Conservation (phyloP, 2,888 invertebrate genomes). For the Caenorhabditis doughertyi region DNA sequence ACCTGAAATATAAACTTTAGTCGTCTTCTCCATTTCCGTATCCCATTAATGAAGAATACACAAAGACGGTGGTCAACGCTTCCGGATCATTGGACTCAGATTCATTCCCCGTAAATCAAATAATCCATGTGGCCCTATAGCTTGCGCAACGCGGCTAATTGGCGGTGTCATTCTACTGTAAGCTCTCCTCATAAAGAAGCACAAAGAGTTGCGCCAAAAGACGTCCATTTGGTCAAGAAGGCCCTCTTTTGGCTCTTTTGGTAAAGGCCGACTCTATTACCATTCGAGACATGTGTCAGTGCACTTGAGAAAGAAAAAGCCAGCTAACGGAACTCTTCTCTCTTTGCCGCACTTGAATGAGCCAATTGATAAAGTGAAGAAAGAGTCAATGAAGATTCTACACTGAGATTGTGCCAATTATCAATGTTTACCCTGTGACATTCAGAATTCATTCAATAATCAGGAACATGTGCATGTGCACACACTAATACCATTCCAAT, state of each 20-base stretch:
- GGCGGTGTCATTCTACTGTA: slow-evolving; percentile 57
- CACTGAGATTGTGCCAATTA: slow-evolving; percentile 58
- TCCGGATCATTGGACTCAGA: slow-evolving; percentile 61
- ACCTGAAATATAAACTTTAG: slow-evolving; percentile 55
- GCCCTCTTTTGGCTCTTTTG: slow-evolving; percentile 26
- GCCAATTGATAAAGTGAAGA: slow-evolving; percentile 32
- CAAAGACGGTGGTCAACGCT: slow-evolving; percentile 43
- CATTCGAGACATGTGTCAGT: slow-evolving; percentile 57
- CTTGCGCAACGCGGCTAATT: slow-evolving; percentile 58
- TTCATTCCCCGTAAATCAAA: slow-evolving; percentile 50
- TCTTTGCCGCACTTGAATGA: neutral
- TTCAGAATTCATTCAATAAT: slow-evolving; percentile 41
- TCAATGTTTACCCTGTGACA: slow-evolving; percentile 47
- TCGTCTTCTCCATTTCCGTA: slow-evolving; percentile 48
- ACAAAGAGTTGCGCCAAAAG: slow-evolving; percentile 61
- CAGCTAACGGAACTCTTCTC: slow-evolving; percentile 4
- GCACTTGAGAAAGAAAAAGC: slow-evolving; percentile 46
- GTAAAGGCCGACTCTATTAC: slow-evolving; percentile 53
- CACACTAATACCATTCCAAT: slow-evolving; percentile 61
- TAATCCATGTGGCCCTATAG: slow-evolving; percentile 32
- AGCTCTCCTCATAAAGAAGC: slow-evolving; percentile 56
- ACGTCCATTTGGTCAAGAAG: slow-evolving; percentile 59
- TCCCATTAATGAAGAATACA: slow-evolving; percentile 56
- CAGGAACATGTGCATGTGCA: slow-evolving; percentile 49
- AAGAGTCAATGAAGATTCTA: neutral